Evolutionary conservation across 2,888 invertebrate genomes (phyloP).

Genomic region (Tholera decimalis): DNA sequence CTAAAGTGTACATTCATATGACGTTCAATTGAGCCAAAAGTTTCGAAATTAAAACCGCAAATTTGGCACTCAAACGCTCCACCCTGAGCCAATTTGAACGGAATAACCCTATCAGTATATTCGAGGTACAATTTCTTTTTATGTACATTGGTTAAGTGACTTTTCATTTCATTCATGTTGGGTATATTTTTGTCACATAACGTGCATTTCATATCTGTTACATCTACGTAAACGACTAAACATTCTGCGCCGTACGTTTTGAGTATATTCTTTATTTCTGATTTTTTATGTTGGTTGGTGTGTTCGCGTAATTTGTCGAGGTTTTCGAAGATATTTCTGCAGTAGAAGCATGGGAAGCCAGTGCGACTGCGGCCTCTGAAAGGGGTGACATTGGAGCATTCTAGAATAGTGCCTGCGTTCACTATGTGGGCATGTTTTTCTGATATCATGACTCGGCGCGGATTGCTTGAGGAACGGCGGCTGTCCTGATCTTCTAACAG

Average conservation of each 20-base stretch:
- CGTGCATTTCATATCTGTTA: conserved; percentile 77
- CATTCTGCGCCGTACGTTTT: conserved; percentile 78
- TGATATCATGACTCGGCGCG: conserved; percentile 66
- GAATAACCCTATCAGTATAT: conserved; percentile 80
- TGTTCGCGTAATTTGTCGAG: conserved; percentile 75
- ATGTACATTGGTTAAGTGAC: conserved; percentile 77
- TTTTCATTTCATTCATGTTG: conserved; percentile 77
- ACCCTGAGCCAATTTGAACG: conserved; percentile 75
- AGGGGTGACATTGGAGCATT: conserved; percentile 79
- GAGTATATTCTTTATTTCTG: conserved; percentile 67
- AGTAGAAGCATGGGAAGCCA: conserved; percentile 85
- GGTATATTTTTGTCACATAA: conserved; percentile 71
- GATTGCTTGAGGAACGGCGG: conserved; percentile 8
- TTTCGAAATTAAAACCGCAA: conserved; percentile 82
- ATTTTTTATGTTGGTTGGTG: conserved; percentile 68
- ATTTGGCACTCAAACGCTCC: conserved; percentile 79
- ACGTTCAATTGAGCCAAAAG: conserved; percentile 83
- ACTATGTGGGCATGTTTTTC: conserved; percentile 80
- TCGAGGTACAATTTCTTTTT: conserved; percentile 76
- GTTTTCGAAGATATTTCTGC: conserved; percentile 76
- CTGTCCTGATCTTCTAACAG: conserved; percentile 61
- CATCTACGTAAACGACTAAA: conserved; percentile 82
- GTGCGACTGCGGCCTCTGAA: conserved; percentile 79
- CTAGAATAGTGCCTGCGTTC: conserved; percentile 76
- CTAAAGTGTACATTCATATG: conserved; percentile 87